These are phyloP conservation scores for Mesocricetus auratus DNA, from an alignment of 2,113 vertebrate species.

Conservation along the genomic window DNA sequence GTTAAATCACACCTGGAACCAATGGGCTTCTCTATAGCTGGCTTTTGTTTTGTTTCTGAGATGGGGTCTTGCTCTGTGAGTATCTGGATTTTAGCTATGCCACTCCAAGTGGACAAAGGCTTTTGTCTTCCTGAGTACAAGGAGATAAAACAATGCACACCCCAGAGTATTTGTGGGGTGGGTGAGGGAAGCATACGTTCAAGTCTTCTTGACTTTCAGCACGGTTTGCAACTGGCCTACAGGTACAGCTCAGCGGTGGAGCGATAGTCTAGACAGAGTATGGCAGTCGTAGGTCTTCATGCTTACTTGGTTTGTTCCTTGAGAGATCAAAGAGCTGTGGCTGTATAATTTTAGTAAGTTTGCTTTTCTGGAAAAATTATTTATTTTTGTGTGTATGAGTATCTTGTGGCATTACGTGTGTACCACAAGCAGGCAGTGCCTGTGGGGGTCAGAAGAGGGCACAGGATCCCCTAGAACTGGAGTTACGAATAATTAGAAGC, in stretches of 20 bases:
- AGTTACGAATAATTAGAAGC: neutral
- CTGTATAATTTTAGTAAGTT: neutral
- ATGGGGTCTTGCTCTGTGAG: neutral
- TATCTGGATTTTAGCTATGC: neutral
- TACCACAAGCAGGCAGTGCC: neutral
- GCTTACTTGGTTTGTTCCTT: neutral
- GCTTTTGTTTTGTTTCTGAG: neutral
- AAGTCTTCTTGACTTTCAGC: neutral
- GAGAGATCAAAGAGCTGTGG: constrained; percentile 39
- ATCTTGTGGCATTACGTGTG: neutral
- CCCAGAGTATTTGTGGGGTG: accelerated
- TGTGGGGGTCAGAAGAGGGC: neutral
- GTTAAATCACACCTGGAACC: neutral
- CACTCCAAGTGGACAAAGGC: neutral
- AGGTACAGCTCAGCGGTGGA: neutral
- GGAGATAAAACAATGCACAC: neutral
- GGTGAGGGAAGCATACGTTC: neutral
- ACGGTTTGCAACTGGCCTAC: neutral
- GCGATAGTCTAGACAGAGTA: neutral
- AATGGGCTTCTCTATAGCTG: neutral
- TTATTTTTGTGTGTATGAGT: neutral
- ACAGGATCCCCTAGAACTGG: neutral
- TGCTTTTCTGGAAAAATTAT: neutral
- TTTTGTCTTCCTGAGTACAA: neutral
- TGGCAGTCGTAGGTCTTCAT: neutral